A percentile compares a stretch with the other conserved stretches of the same genome.
These are phyloP conservation scores for Bufo bufo DNA, from an alignment of 2,113 vertebrate species.

Conservation along the genomic window DNA sequence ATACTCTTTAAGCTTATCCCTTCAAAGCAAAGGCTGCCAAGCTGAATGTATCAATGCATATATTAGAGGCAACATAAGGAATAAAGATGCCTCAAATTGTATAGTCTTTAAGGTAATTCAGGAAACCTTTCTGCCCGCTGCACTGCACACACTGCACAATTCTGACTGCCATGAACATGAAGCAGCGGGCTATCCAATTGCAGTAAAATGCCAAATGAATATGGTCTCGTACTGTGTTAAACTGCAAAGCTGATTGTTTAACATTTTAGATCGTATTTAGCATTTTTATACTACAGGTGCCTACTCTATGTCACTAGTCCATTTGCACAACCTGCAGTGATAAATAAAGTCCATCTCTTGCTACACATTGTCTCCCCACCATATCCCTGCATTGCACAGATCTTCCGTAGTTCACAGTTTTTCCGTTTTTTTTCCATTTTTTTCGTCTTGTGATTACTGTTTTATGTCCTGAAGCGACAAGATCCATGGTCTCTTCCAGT, in stretches of 20 bases:
- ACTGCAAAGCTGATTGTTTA: neutral
- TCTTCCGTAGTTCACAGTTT: neutral
- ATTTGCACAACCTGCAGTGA: neutral
- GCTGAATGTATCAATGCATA: slow-evolving; percentile 31
- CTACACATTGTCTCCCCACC: neutral
- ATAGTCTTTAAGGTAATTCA: slow-evolving; percentile 11
- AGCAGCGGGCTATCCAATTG: neutral
- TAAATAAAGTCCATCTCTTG: neutral
- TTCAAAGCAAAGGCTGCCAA: slow-evolving; percentile 47
- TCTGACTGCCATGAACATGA: neutral
- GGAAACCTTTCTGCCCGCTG: slow-evolving; percentile 18
- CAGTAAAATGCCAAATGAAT: neutral
- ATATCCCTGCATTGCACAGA: neutral
- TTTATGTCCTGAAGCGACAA: neutral
- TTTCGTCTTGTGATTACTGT: neutral
- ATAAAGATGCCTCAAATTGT: slow-evolving; percentile 15
- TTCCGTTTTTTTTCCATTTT: neutral
- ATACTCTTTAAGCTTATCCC: slow-evolving; percentile 46
- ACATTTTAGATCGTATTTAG: neutral
- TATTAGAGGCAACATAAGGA: neutral
- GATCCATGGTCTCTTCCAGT: neutral
- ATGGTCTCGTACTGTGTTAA: neutral
- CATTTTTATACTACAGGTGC: neutral
- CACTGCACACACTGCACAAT: slow-evolving; percentile 16
- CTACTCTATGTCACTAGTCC: neutral